Base-by-base conservation (phyloP, 2,888 invertebrate species). In the Hemithea aestivaria region DNA sequence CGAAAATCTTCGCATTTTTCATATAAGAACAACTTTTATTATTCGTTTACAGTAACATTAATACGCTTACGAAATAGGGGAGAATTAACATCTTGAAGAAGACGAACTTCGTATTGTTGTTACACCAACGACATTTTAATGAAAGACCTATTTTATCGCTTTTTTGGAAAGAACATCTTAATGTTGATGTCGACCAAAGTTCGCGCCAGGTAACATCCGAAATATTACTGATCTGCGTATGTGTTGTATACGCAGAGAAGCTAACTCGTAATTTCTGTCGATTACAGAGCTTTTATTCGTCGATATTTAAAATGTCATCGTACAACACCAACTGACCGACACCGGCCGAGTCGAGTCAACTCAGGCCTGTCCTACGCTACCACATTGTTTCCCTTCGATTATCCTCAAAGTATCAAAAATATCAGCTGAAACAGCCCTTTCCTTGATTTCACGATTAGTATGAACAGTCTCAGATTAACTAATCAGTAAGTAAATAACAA, bases 401-500 rank as follows among this genome's bases (percentile, higher is more conserved):
- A 72, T 74, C 75, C 77, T 80, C 83, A 79, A 79, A 79, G 85
- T 87, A 85, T 87, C 85, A 87, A 87, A 87, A 87, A 87, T 87
- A 87, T 87, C 79, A 80, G 83, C 85, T 82, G 74, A 82, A 77
- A 81, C 72, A 80, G 84, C 79, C 83, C 84, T 84, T 87, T 87
- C 83, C 83, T 74, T 83, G 76, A 78, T 84, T 82, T 82, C 63
- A 83, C 82, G 80, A 81, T 41, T 76, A 84, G 75, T 79, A 72
- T 80, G 82, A 83, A 85, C 87, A 87, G 85, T 87, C 87, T 87
- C 85, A 74, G 83, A 83, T 77, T 84, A 85, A 83, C 82, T 85
- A 41, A 41, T 82, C 76, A 73, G 73, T 85, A 84, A 78, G 73
- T 85, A 84, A 78, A 82, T 84, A 85, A 85, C 85, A 87, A 84